phyloP scores from a whole-genome alignment of 2,888 invertebrate species.

The Omphaloscelis lunosa region DNA sequence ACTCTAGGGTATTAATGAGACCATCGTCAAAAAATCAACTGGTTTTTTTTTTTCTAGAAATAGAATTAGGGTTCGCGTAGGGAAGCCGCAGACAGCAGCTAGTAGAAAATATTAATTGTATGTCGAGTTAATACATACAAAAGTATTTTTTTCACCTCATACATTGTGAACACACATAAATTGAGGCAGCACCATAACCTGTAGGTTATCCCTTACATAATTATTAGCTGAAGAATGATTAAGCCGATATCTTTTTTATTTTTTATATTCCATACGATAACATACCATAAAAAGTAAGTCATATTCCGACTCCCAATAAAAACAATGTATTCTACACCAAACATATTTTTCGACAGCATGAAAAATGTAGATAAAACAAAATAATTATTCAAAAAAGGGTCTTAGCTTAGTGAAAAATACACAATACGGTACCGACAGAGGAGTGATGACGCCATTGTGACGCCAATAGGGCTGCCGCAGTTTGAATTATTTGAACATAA shows the following conservation, averaged over 20 bases:
- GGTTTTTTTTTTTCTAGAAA: too few relatives aligned
- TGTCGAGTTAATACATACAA: too few relatives aligned
- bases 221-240: too few relatives aligned
- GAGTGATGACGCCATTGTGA: conserved; percentile 58
- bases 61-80: too few relatives aligned
- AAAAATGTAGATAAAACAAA: conserved; percentile 23
- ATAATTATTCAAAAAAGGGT: conserved; percentile 12
- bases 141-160: too few relatives aligned
- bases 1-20: too few relatives aligned
- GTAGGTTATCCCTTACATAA: background rate
- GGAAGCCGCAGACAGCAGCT: too few relatives aligned
- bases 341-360: background rate
- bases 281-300: background rate
- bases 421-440: conserved; percentile 44
- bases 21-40: too few relatives aligned
- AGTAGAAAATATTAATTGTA: too few relatives aligned
- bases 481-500: background rate
- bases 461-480: conserved; percentile 43
- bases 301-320: background rate
- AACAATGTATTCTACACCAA: background rate
- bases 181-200: background rate
- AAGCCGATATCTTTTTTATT: too few relatives aligned
- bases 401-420: conserved; percentile 38
- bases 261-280: background rate
- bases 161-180: too few relatives aligned